Percentiles rank a stretch among this genome's conserved stretches.
Conservation (phyloP, 2,113 vertebrate species). For the Protobothrops flavoviridis region DNA sequence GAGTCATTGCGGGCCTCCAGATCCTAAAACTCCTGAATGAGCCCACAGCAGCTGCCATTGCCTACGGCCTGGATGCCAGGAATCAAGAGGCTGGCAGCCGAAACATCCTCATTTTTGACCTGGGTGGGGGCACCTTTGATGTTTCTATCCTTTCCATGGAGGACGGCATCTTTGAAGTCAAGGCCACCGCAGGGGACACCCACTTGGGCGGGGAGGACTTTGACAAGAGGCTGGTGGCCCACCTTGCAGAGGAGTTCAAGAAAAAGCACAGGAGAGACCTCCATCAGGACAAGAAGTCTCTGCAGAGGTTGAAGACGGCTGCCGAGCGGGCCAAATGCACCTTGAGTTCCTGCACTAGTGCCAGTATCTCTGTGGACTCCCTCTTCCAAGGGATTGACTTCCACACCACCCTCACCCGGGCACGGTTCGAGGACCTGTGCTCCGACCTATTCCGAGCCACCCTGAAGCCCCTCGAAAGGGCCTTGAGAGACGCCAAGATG, state of each 20-base stretch:
- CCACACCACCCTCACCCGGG: slow-evolving; percentile 79
- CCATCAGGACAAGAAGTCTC: slow-evolving; percentile 77
- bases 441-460: slow-evolving; percentile 71
- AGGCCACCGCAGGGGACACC: slow-evolving; percentile 78
- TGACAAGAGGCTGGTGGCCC: slow-evolving; percentile 78
- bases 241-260: slow-evolving; percentile 78
- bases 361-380: slow-evolving; percentile 79
- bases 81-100: slow-evolving; percentile 43
- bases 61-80: slow-evolving; percentile 86
- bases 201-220: slow-evolving; percentile 78
- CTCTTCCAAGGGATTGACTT: slow-evolving; percentile 79
- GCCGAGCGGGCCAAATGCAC: slow-evolving; percentile 79
- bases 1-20: slow-evolving; percentile 83
- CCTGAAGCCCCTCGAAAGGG: slow-evolving; percentile 76
- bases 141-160: slow-evolving; percentile 62
- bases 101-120: slow-evolving; percentile 10
- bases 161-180: slow-evolving; percentile 68
- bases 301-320: slow-evolving; percentile 76
- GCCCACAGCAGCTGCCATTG: slow-evolving; percentile 89
- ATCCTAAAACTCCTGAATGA: slow-evolving; percentile 89
- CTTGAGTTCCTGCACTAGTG: slow-evolving; percentile 79
- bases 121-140: slow-evolving; percentile 52
- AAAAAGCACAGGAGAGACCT: slow-evolving; percentile 80
- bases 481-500: slow-evolving; percentile 77
- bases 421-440: slow-evolving; percentile 73